Evolutionary conservation across 2,797 vertebrate species (phyloP).

Genomic region (Rhinichthys osculus): DNA sequence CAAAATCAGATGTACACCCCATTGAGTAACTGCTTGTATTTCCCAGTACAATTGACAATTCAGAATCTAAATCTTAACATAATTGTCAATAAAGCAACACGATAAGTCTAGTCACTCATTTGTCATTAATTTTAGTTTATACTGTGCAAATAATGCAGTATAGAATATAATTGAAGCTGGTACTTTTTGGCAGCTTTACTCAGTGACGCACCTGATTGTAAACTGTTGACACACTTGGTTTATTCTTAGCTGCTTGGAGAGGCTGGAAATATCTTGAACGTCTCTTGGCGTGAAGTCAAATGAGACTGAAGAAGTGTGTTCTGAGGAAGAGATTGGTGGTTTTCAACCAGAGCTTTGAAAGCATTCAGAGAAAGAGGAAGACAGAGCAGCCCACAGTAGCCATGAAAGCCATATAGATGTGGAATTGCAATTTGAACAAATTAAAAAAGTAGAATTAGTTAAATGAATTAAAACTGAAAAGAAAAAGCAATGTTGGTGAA

Average conservation of each 20-base stretch:
- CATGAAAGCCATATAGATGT: conserved; percentile 40
- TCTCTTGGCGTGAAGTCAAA: conserved; percentile 68
- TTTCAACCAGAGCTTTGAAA: conserved; percentile 50
- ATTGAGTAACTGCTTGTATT: neutral
- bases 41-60: neutral
- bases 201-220: conserved; percentile 52
- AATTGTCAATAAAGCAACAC: neutral
- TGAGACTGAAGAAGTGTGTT: conserved; percentile 62
- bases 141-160: conserved; percentile 35
- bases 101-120: neutral
- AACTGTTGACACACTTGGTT: conserved; percentile 70
- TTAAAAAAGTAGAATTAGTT: too few species aligned
- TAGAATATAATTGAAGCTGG: conserved; percentile 46
- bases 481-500: too few species aligned
- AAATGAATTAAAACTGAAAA: too few species aligned
- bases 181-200: conserved; percentile 60
- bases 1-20: too few species aligned
- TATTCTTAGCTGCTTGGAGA: conserved; percentile 70
- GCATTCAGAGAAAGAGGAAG: conserved; percentile 34
- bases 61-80: conserved; percentile 9
- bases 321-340: conserved; percentile 38
- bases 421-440: too few species aligned
- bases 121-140: conserved; percentile 16
- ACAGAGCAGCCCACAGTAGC: conserved; percentile 10
- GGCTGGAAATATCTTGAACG: conserved; percentile 68